A percentile compares a stretch with the other conserved stretches of the same genome.
Evolutionary conservation across 1,140 invertebrate genomes (phyloP).

Genomic region (Drosophila bifasciata): DNA sequence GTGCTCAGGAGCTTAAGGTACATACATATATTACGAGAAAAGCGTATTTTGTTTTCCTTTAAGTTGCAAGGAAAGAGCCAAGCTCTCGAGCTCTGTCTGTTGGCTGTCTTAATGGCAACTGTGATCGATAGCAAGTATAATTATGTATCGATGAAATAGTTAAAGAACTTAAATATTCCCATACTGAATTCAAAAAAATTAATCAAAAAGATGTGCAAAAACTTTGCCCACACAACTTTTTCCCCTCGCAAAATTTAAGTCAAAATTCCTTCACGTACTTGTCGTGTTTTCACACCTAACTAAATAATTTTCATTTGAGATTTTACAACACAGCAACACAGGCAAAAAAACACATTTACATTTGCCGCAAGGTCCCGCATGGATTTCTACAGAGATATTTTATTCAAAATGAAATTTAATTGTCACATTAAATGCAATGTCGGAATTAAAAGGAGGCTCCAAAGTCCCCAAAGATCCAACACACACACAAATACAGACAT

Average conservation of each 20-base stretch:
- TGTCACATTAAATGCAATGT: conserved; percentile 75
- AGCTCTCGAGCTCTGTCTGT: no score
- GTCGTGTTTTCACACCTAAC: conserved; percentile 23
- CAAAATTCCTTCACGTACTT: conserved; percentile 10
- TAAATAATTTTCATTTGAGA: conserved; percentile 41
- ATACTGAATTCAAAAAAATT: no score
- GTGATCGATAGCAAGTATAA: no score
- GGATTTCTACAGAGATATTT: conserved; percentile 43
- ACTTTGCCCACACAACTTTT: neutral
- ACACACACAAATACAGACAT: conserved; percentile 8
- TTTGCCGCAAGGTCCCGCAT: conserved; percentile 47
- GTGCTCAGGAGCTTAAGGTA: no score
- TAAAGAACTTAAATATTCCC: no score
- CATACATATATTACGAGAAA: no score
- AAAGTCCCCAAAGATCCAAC: conserved; percentile 55
- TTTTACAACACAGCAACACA: conserved; percentile 3
- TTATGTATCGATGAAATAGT: no score
- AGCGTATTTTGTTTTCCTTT: no score
- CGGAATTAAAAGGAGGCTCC: conserved; percentile 54
- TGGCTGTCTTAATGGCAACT: no score
- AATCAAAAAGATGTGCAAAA: neutral
- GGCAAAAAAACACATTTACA: conserved; percentile 42
- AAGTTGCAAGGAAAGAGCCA: no score
- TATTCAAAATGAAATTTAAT: conserved; percentile 75
- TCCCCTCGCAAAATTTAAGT: conserved; percentile 5